These are phyloP conservation scores for Percina caprodes DNA, from an alignment of 2,113 vertebrate genomes.

Conservation along the genomic window DNA sequence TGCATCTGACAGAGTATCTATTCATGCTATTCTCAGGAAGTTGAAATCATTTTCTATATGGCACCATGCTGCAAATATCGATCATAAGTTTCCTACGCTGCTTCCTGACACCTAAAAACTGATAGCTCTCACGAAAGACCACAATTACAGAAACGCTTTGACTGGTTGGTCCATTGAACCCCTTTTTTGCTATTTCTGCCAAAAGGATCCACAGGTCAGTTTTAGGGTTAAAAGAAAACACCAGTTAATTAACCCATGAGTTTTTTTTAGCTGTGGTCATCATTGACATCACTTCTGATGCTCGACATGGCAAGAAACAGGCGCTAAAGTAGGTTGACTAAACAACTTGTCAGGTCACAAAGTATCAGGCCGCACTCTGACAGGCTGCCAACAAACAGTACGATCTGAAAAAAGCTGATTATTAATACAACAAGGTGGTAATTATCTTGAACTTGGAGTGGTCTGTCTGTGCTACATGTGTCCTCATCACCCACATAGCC, in stretches of 20 bases:
- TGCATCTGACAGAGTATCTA: conserved; percentile 74
- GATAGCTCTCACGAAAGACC: conserved; percentile 16
- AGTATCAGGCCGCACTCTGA: not conserved
- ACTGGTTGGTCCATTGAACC: conserved; percentile 1
- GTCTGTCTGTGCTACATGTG: not conserved
- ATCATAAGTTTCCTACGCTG: conserved; percentile 26
- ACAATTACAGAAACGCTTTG: conserved; percentile 38
- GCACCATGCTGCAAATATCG: conserved; percentile 62
- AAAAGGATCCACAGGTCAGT: not conserved
- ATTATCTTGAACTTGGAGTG: not conserved
- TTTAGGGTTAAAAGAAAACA: not conserved
- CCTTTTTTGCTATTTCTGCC: not conserved
- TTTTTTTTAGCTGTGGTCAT: not conserved
- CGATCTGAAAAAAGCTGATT: not conserved
- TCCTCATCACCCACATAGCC: not conserved
- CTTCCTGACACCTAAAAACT: conserved; percentile 45
- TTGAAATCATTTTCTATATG: conserved; percentile 69
- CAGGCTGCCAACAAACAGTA: not conserved
- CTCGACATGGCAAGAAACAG: not conserved
- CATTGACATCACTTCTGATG: not conserved
- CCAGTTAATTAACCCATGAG: not conserved
- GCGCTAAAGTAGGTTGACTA: not conserved
- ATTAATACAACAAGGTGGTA: not conserved
- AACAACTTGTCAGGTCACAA: not conserved
- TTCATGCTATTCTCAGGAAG: conserved; percentile 57